These are phyloP conservation scores for Crocodylus rhombifer DNA, from an alignment of 2,797 vertebrate genomes.

Conservation along the genomic window DNA sequence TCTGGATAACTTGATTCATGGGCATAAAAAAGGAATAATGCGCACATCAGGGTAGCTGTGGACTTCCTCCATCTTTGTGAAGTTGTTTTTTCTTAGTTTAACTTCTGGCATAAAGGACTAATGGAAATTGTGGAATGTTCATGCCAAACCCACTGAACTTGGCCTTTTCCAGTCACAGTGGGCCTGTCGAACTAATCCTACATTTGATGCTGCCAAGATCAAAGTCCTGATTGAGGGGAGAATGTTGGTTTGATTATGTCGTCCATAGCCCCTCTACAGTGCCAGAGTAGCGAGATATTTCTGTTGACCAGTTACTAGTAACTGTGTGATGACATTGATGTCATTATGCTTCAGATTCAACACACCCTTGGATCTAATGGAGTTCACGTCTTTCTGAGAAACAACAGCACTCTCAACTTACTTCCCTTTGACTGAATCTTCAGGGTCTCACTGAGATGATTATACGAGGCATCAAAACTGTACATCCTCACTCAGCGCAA, in stretches of 20 bases:
- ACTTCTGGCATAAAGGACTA: neutral
- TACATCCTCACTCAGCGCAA: neutral
- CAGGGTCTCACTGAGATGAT: neutral
- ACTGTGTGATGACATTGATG: neutral
- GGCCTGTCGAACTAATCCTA: neutral
- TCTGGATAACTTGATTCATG: neutral
- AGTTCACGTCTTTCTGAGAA: neutral
- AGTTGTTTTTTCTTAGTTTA: neutral
- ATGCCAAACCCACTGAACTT: neutral
- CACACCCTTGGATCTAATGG: neutral
- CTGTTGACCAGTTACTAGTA: neutral
- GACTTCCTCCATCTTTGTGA: neutral
- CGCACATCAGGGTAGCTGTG: neutral
- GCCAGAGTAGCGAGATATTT: neutral
- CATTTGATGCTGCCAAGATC: neutral
- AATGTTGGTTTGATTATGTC: neutral
- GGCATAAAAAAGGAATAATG: neutral
- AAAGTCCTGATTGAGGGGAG: neutral
- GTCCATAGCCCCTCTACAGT: neutral
- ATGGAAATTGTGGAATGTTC: neutral
- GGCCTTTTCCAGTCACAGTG: neutral
- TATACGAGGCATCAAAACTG: neutral
- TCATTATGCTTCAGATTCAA: constrained; percentile 7
- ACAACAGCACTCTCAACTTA: neutral
- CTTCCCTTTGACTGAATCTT: neutral